Percentiles rank a stretch among this genome's conserved stretches.
Conservation (phyloP, 2,888 invertebrate species). For the Eilema depressum region DNA sequence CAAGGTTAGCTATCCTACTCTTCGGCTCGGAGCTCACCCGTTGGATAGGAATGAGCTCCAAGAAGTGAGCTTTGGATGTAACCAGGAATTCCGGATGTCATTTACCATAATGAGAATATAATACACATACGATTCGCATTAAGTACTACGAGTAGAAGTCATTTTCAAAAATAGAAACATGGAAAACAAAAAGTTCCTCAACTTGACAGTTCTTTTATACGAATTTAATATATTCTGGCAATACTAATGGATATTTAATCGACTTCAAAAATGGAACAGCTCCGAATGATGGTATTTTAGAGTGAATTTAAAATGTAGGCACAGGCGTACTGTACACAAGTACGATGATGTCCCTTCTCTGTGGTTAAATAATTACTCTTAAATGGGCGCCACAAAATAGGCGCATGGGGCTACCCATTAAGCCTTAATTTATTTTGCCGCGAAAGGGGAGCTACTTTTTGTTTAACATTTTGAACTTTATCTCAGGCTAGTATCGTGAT, state of each 20-base stretch:
- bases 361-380: constrained; percentile 4
- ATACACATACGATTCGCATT: too few species aligned
- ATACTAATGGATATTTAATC: constrained; percentile 2
- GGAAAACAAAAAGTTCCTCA: background rate
- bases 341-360: background rate
- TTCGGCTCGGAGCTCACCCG: too few species aligned
- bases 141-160: too few species aligned
- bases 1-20: too few species aligned
- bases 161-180: background rate
- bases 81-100: too few species aligned
- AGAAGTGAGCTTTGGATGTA: too few species aligned
- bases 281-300: background rate
- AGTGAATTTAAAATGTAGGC: background rate
- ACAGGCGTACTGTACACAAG: background rate
- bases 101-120: too few species aligned
- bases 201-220: constrained; percentile 19
- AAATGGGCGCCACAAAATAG: constrained; percentile 2
- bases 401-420: background rate
- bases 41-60: too few species aligned
- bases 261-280: background rate
- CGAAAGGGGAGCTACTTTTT: background rate
- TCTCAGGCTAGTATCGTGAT: background rate
- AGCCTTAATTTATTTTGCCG: constrained; percentile 2
- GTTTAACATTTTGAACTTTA: background rate
- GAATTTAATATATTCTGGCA: constrained; percentile 4